phyloP scores from a whole-genome alignment of 2,888 invertebrate species.

The Griposia aprilina region DNA sequence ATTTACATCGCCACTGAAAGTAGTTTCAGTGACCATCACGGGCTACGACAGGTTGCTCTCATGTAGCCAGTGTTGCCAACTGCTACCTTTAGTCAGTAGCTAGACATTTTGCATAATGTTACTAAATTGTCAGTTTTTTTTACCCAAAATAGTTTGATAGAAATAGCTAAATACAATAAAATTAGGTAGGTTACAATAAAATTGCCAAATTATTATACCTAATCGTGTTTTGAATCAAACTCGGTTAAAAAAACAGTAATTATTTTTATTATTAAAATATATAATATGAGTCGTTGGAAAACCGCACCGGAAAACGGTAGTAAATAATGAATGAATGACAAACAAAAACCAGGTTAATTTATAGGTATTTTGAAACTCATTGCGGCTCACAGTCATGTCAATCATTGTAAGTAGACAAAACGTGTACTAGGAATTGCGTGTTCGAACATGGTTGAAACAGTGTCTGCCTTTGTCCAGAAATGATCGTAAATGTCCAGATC shows the following conservation, averaged over 20 bases:
- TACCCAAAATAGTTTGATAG: too few relatives aligned
- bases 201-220: too few relatives aligned
- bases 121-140: too few relatives aligned
- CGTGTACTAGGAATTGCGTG: conserved; percentile 17
- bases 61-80: too few relatives aligned
- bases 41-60: background rate
- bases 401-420: background rate
- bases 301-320: background rate
- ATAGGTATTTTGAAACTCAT: conserved; percentile 8
- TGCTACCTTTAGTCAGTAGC: too few relatives aligned
- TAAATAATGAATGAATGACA: background rate
- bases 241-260: too few relatives aligned
- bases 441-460: conserved; percentile 10
- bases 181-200: too few relatives aligned
- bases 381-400: background rate
- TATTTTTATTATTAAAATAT: too few relatives aligned
- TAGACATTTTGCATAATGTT: too few relatives aligned
- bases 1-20: background rate
- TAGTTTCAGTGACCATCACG: conserved; percentile 18
- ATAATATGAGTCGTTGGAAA: conserved; percentile 1
- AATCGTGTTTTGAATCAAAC: too few relatives aligned
- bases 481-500: conserved; percentile 50
- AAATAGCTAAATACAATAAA: too few relatives aligned
- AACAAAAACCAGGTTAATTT: conserved; percentile 15
- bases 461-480: conserved; percentile 45